Conservation (phyloP, 2,888 invertebrate genomes). For the Camponotus fellah region DNA sequence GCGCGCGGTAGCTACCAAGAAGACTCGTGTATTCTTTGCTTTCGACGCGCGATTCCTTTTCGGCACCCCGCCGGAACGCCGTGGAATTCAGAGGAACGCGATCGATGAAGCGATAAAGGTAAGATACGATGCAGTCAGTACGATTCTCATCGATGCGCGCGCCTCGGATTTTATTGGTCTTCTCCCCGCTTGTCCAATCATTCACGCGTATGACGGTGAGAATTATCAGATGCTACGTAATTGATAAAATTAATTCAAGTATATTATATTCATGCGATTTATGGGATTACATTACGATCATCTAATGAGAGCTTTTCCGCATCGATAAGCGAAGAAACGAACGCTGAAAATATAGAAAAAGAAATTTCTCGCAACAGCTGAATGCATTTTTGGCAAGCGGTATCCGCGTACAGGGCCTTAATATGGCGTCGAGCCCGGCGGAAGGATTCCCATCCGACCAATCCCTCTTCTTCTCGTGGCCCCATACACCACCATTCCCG, state of each 20-base stretch:
- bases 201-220: neutral
- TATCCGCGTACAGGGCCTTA: constrained; percentile 60
- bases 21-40: constrained; percentile 51
- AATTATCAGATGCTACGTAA: constrained; percentile 5
- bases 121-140: constrained; percentile 16
- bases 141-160: neutral
- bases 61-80: constrained; percentile 9
- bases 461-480: constrained; percentile 78
- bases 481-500: constrained; percentile 74
- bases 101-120: constrained; percentile 30
- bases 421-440: constrained; percentile 78
- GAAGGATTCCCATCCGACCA: constrained; percentile 81
- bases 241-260: constrained; percentile 8
- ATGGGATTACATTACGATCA: neutral
- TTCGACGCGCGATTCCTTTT: constrained; percentile 28
- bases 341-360: neutral
- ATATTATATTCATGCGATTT: neutral
- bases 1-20: constrained; percentile 73
- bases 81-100: constrained; percentile 28
- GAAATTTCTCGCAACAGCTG: neutral
- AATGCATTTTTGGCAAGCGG: constrained; percentile 37
- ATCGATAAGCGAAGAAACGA: neutral
- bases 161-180: neutral
- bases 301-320: neutral
- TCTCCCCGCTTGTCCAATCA: constrained; percentile 4